Conservation (phyloP, 2,113 vertebrate species). For the Meriones unguiculatus region DNA sequence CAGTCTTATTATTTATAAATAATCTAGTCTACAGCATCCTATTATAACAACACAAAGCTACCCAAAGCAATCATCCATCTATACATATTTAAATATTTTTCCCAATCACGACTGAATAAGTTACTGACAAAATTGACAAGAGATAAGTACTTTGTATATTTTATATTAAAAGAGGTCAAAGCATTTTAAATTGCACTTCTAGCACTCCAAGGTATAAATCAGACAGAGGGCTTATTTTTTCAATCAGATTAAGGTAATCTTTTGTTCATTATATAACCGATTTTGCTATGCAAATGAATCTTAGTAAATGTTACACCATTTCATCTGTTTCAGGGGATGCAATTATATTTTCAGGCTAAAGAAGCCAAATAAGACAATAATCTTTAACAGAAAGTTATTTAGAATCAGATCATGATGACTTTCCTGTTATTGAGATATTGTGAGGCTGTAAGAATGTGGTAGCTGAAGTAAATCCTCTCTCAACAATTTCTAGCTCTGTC, state of each 20-base stretch:
- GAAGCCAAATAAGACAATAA: not conserved
- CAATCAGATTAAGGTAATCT: not conserved
- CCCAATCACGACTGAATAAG: not conserved
- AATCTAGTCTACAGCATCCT: not conserved
- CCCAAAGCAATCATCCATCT: not conserved
- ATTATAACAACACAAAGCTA: not conserved
- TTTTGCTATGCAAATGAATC: not conserved
- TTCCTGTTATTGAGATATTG: not conserved
- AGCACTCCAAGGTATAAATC: conserved; percentile 10
- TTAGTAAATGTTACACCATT: not conserved
- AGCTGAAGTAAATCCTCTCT: not conserved
- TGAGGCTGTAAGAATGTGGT: not conserved
- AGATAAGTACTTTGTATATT: conserved; percentile 3
- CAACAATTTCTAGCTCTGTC: not conserved
- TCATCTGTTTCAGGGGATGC: not conserved
- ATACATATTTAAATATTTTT: not conserved
- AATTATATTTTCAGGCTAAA: not conserved
- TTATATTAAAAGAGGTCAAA: conserved; percentile 39
- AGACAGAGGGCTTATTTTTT: conserved; percentile 38
- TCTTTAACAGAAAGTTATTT: not conserved
- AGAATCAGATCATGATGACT: not conserved
- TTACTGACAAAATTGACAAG: not conserved
- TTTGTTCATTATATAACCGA: not conserved
- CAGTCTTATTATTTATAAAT: not conserved
- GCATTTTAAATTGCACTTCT: conserved; percentile 2